Percentiles rank a stretch among this genome's conserved stretches.
Conservation (phyloP, 2,888 invertebrate species). For the Leucoma salicis region DNA sequence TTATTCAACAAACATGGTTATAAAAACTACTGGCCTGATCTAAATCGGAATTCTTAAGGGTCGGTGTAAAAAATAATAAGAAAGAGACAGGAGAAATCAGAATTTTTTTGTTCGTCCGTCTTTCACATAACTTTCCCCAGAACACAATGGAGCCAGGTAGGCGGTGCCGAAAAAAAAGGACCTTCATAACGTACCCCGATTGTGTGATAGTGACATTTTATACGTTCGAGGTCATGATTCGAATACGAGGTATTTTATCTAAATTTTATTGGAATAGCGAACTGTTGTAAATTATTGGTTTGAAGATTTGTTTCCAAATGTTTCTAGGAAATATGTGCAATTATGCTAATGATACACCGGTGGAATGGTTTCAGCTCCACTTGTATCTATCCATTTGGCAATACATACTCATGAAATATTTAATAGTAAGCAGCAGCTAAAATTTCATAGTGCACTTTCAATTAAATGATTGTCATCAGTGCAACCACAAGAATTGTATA, state of each 20-base stretch:
- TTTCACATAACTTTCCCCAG: constrained; percentile 76
- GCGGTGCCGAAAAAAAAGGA: constrained; percentile 54
- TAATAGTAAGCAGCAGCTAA: no score
- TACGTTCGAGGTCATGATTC: constrained; percentile 58
- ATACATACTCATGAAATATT: no score
- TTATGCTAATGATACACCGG: no score
- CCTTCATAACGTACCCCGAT: constrained; percentile 47
- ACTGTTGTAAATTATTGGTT: not conserved
- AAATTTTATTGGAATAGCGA: not conserved
- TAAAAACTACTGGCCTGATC: constrained; percentile 65
- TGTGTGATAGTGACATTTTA: constrained; percentile 73
- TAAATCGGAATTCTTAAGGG: constrained; percentile 67
- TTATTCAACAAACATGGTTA: constrained; percentile 52
- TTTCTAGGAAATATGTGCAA: no score
- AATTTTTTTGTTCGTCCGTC: constrained; percentile 60
- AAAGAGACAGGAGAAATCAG: constrained; percentile 62
- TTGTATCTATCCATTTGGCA: no score
- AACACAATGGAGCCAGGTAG: constrained; percentile 71
- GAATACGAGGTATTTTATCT: constrained; percentile 25
- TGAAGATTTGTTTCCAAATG: no score
- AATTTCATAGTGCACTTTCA: no score
- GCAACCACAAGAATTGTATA: no score
- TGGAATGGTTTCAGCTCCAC: no score
- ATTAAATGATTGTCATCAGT: no score
- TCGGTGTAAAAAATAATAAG: constrained; percentile 50